Base-by-base conservation (phyloP, 2,888 invertebrate genomes). In the Plusia festucae region DNA sequence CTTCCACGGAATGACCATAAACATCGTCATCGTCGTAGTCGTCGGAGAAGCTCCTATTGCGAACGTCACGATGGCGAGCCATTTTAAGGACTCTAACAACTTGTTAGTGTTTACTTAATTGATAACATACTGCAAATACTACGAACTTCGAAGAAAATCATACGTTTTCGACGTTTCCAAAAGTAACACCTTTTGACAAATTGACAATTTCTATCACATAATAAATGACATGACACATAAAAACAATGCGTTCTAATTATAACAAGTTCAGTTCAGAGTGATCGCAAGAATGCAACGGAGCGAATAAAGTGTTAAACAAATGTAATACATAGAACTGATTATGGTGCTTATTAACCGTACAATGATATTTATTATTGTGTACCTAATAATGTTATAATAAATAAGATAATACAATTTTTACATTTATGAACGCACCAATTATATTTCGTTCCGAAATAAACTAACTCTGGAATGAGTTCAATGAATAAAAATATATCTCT, bases 1-100 rank as follows among this genome's bases (percentile, higher is more conserved):
- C 99, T 91, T 99, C 99, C 51, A 99, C 97, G 2, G 99, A 99
- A 90, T 98, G 98, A 13, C 99, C 99, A 89, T 98, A 99, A 68
- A 98, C 96, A 94, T 98, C 98, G 85, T 98, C 98, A 83, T 98
- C 98, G 85, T 99, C 99, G 87, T 98, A 99, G 85, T 99, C 99
- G 83, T 98, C 98, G 30, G 97, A 97, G 91, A 97, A 98, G 88
- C 97, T 97, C 96, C 98, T 97, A 70, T 97, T 97, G 65, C 98
- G 96, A 63, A 98, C 96, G 92, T 98, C 98, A 75, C 98, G 96
- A 89, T 98, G 98, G 57, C 98, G 97, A 73, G 98, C 97, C 98
- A 98, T 98, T 82, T 44, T 82, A 15, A 27, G 52, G 16, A 66
- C 53, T 57, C 22, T 67, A 60, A 32, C 51, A 44, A 34, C n/a